Evolutionary conservation across 2,113 vertebrate species (phyloP).

Genomic region (Neomonachus schauinslandi): DNA sequence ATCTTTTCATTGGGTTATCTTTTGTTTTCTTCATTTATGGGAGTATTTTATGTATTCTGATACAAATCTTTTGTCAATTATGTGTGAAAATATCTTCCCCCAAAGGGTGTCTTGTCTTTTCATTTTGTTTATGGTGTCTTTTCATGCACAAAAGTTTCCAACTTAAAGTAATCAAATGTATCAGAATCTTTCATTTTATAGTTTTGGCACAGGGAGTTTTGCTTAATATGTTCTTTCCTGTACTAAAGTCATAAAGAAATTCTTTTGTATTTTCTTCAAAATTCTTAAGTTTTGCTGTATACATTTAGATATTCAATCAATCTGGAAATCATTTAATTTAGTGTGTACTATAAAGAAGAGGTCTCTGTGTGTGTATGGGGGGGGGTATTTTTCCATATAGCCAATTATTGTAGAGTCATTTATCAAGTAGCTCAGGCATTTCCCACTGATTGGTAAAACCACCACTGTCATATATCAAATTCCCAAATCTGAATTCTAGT

Average conservation of each 20-base stretch:
- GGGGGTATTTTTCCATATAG: neutral
- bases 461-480: neutral
- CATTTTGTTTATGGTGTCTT: neutral
- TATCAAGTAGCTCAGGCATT: neutral
- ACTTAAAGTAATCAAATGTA: neutral
- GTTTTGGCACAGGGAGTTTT: neutral
- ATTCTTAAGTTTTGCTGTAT: neutral
- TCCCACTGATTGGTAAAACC: neutral
- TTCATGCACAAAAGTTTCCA: neutral
- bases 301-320: neutral
- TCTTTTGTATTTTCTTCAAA: neutral
- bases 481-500: neutral
- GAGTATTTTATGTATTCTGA: neutral
- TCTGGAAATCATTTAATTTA: neutral
- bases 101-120: neutral
- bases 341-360: neutral
- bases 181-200: neutral
- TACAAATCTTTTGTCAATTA: neutral
- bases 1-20: neutral
- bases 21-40: neutral
- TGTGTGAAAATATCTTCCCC: neutral
- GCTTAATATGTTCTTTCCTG: neutral
- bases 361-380: neutral
- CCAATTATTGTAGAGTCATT: neutral
- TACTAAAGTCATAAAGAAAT: neutral